phyloP scores from a whole-genome alignment of 2,888 invertebrate species.

The Oscheius onirici region DNA sequence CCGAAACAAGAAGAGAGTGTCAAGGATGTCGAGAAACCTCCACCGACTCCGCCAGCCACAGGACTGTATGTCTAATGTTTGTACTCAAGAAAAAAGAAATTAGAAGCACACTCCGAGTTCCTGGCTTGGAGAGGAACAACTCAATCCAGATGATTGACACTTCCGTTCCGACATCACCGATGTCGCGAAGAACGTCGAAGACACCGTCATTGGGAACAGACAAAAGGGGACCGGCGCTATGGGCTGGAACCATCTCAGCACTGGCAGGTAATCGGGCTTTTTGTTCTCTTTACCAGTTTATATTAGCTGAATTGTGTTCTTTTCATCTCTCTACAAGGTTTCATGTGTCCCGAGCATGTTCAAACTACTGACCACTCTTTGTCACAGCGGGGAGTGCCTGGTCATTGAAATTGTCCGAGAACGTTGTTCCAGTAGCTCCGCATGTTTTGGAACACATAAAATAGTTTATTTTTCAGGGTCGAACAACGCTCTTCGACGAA shows the following conservation, averaged over 20 bases:
- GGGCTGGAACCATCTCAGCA: slow-evolving; percentile 57
- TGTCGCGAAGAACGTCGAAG: slow-evolving; percentile 31
- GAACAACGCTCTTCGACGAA: slow-evolving; percentile 41
- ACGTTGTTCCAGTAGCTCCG: background rate
- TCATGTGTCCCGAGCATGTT: background rate
- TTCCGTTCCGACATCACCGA: slow-evolving; percentile 55
- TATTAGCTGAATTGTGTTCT: background rate
- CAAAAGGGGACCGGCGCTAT: slow-evolving; percentile 41
- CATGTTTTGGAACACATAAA: background rate
- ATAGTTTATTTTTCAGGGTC: slow-evolving; percentile 29
- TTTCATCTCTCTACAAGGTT: background rate
- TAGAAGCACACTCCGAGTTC: slow-evolving; percentile 28
- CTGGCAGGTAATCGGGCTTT: slow-evolving; percentile 37
- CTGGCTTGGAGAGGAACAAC: slow-evolving; percentile 32
- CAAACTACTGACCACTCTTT: background rate
- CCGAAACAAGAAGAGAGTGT: background rate
- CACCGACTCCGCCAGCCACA: slow-evolving; percentile 37
- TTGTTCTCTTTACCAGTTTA: no score
- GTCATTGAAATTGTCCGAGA: no score
- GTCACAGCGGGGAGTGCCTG: no score
- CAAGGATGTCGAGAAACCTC: slow-evolving; percentile 31
- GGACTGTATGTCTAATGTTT: slow-evolving; percentile 24
- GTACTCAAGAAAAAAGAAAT: background rate
- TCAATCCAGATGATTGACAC: slow-evolving; percentile 65
- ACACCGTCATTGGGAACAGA: slow-evolving; percentile 42